Percentiles rank a stretch among this genome's conserved stretches.
Evolutionary conservation across 2,113 vertebrate species (phyloP).

Genomic region (Oreochromis niloticus): DNA sequence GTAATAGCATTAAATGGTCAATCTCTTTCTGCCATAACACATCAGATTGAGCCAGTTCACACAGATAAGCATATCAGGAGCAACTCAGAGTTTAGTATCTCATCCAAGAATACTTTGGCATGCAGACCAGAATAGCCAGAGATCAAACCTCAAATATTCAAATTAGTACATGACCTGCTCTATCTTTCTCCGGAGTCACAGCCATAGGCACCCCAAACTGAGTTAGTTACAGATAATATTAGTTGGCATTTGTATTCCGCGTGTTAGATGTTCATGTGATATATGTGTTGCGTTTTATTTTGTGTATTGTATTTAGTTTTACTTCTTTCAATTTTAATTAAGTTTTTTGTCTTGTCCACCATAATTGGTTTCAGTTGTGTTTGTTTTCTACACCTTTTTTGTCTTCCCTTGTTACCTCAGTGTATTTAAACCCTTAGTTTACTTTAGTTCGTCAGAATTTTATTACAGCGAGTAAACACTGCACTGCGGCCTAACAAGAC

Average conservation of each 20-base stretch:
- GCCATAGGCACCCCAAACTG: background rate
- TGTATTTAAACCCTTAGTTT: background rate
- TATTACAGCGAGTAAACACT: background rate
- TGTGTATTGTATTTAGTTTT: background rate
- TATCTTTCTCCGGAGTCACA: background rate
- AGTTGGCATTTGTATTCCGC: background rate
- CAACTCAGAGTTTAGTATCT: background rate
- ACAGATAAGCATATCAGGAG: background rate
- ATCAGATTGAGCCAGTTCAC: background rate
- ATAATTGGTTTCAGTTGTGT: background rate
- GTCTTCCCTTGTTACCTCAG: background rate
- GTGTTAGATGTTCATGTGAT: background rate
- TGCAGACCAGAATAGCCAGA: background rate
- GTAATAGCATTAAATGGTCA: background rate
- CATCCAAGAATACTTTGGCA: background rate
- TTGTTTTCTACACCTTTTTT: background rate
- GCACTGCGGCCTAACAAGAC: background rate
- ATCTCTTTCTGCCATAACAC: background rate
- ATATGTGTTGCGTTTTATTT: background rate
- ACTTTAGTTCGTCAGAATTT: background rate
- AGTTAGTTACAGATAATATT: background rate
- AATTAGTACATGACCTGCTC: background rate
- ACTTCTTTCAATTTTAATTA: background rate
- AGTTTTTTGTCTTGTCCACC: background rate
- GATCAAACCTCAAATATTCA: background rate